Conservation (phyloP, 2,113 vertebrate species). For the Leucopsar rothschildi region DNA sequence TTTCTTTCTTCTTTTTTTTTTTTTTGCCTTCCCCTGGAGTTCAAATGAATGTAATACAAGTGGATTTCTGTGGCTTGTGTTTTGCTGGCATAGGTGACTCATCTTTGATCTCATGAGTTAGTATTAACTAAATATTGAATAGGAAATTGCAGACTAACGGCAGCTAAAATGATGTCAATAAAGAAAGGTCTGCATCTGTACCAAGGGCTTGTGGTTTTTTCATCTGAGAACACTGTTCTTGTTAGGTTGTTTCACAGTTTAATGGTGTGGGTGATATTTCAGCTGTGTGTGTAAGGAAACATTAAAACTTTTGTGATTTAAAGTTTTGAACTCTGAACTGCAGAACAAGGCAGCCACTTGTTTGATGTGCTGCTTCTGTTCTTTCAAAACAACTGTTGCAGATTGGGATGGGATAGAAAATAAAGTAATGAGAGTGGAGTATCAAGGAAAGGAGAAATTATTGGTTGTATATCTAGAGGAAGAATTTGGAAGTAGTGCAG, state of each 20-base stretch:
- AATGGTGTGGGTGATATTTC: not conserved
- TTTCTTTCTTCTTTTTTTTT: too few relatives aligned
- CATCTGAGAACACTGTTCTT: not conserved
- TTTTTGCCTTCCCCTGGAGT: accelerated
- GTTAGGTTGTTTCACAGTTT: not conserved
- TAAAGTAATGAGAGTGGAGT: not conserved
- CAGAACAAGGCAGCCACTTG: not conserved
- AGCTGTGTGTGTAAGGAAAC: not conserved
- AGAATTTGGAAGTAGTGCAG: not conserved
- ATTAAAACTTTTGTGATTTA: not conserved
- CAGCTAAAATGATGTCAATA: not conserved
- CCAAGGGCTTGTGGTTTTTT: not conserved
- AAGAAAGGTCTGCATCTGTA: not conserved
- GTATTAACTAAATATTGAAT: not conserved
- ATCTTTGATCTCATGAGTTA: not conserved
- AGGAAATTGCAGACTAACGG: not conserved
- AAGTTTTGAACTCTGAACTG: not conserved
- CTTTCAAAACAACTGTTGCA: not conserved
- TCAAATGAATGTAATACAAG: not conserved
- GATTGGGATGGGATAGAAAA: not conserved
- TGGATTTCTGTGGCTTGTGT: not conserved
- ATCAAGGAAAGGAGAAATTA: not conserved
- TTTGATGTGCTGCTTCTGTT: not conserved
- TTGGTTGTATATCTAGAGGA: not conserved
- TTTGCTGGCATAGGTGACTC: not conserved